A percentile compares a stretch with the other conserved stretches of the same genome.
Conservation (phyloP, 2,888 invertebrate genomes). For the Drosophila emarginata region DNA sequence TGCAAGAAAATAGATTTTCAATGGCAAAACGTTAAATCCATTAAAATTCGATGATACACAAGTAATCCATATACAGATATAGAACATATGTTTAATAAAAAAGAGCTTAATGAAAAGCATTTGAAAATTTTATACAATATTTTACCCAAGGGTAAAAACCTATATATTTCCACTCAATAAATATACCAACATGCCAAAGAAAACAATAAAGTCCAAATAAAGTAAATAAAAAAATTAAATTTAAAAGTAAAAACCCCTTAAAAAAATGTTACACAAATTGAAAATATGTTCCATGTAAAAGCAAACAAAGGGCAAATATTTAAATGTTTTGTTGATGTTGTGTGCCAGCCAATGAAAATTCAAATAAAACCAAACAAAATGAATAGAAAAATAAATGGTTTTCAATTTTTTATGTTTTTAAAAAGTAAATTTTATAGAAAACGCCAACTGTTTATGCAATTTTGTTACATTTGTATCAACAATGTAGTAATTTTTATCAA, state of each 20-base stretch:
- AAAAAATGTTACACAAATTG: constrained; percentile 31
- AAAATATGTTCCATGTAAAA: constrained; percentile 27
- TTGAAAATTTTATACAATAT: constrained; percentile 33
- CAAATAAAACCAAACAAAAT: background rate
- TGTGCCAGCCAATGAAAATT: background rate
- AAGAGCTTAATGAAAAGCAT: constrained; percentile 46
- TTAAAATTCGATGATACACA: background rate
- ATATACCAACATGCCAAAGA: constrained; percentile 18
- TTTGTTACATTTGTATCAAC: background rate
- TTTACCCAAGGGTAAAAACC: constrained; percentile 15
- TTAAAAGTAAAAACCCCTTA: constrained; percentile 12
- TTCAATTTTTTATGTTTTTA: background rate
- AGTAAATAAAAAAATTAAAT: constrained; percentile 40
- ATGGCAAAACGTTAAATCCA: background rate
- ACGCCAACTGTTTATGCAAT: too few relatives aligned
- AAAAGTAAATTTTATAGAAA: too few relatives aligned
- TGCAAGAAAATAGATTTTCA: background rate
- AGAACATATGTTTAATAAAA: constrained; percentile 9
- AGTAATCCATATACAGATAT: constrained; percentile 21
- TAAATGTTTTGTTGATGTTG: background rate
- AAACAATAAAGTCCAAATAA: background rate
- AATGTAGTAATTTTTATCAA: background rate
- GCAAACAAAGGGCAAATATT: constrained; percentile 23
- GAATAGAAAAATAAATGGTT: background rate
- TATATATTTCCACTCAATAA: constrained; percentile 23